phyloP scores from a whole-genome alignment of 2,888 invertebrate genomes.

The Petrolisthes cinctipes region DNA sequence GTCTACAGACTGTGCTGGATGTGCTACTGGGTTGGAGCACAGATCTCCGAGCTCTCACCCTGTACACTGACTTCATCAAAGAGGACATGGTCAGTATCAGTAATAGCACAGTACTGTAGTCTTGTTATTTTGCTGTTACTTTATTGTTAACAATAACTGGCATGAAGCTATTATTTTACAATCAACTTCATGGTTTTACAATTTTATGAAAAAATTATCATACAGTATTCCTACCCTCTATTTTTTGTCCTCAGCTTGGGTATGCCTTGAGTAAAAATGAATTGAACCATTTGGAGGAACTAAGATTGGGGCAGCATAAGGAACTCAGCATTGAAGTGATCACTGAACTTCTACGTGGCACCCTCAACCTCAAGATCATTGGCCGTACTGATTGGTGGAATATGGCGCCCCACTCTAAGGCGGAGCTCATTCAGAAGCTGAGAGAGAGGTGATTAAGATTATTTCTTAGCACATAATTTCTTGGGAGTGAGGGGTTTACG shows the following conservation, averaged over 20 bases:
- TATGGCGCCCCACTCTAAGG: background rate
- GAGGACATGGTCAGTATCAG: constrained; percentile 16
- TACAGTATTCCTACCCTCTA: background rate
- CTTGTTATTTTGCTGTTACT: background rate
- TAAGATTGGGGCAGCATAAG: constrained; percentile 31
- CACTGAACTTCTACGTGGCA: background rate
- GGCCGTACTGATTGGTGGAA: constrained; percentile 48
- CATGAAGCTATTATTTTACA: background rate
- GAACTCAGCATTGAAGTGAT: constrained; percentile 17
- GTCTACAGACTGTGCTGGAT: constrained; percentile 37
- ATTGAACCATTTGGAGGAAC: constrained; percentile 31
- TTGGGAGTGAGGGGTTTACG: too few relatives aligned
- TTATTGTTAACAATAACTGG: background rate
- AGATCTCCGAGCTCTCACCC: constrained; percentile 27
- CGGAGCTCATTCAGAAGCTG: background rate
- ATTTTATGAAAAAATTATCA: background rate
- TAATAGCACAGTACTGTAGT: background rate
- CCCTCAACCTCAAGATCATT: constrained; percentile 22
- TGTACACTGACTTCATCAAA: constrained; percentile 32
- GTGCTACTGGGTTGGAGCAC: constrained; percentile 41
- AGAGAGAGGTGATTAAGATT: background rate
- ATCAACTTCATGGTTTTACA: background rate
- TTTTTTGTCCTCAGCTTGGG: constrained; percentile 17
- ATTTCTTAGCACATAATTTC: too few relatives aligned
- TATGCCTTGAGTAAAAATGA: constrained; percentile 33